Percentiles rank a stretch among this genome's conserved stretches.
Conservation (phyloP, 2,797 vertebrate genomes). For the Thripadectes ignobilis region DNA sequence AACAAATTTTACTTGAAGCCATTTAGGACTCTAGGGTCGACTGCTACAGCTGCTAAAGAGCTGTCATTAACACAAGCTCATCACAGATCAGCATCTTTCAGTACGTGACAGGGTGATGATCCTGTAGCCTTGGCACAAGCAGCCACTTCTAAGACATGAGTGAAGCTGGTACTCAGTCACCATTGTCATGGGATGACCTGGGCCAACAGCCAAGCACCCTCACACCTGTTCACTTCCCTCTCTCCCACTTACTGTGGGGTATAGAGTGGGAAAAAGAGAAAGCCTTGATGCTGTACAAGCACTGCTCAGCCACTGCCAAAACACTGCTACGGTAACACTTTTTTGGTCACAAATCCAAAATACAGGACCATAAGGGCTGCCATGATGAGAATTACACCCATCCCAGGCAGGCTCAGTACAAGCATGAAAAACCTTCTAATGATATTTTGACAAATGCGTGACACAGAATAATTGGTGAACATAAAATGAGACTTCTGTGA, state of each 20-base stretch:
- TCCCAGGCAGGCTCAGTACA: background rate
- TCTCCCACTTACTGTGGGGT: background rate
- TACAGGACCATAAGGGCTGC: background rate
- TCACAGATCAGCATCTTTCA: background rate
- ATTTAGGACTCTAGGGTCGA: background rate
- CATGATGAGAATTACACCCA: background rate
- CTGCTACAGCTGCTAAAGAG: background rate
- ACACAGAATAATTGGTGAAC: background rate
- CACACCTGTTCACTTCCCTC: background rate
- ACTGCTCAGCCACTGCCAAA: background rate
- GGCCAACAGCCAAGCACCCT: background rate
- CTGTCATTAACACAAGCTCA: background rate
- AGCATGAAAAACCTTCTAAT: background rate
- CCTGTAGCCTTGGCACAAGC: background rate
- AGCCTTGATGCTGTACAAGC: background rate
- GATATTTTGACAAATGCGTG: background rate
- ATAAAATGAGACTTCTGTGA: background rate
- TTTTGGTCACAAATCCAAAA: background rate
- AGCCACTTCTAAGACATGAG: background rate
- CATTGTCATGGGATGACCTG: background rate
- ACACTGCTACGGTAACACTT: background rate
- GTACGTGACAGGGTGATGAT: background rate
- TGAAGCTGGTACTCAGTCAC: too few species aligned
- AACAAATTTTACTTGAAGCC: background rate
- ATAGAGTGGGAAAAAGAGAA: background rate